phyloP scores from a whole-genome alignment of 2,113 vertebrate species.

The Cephalopterus ornatus region DNA sequence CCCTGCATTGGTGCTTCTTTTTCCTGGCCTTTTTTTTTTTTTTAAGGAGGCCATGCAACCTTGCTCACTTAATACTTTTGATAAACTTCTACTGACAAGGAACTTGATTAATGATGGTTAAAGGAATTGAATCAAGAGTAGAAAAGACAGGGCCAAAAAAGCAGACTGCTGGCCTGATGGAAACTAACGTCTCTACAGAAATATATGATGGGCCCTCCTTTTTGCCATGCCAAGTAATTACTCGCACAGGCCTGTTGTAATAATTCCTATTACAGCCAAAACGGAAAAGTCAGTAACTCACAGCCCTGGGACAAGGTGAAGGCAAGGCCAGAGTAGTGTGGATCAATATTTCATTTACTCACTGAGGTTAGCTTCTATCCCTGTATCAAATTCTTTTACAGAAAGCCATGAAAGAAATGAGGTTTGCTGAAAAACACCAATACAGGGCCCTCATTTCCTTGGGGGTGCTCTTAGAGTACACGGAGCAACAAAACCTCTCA shows the following conservation, averaged over 20 bases:
- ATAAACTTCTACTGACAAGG: conserved; percentile 92
- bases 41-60: conserved; percentile 74
- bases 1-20: conserved; percentile 57
- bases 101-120: conserved; percentile 92
- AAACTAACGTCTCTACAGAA: conserved; percentile 94
- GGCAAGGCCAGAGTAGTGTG: conserved; percentile 94
- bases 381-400: conserved; percentile 95
- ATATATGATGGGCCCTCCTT: conserved; percentile 91
- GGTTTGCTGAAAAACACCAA: conserved; percentile 86
- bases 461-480: conserved; percentile 78
- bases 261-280: conserved; percentile 99
- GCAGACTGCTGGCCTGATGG: conserved; percentile 82
- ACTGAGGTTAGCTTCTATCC: conserved; percentile 88
- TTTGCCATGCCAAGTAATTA: conserved; percentile 96
- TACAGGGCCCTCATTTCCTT: conserved; percentile 88
- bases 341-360: conserved; percentile 99
- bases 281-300: conserved; percentile 99
- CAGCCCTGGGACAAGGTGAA: conserved; percentile 97
- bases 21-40: neutral
- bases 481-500: conserved; percentile 75
- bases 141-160: conserved; percentile 87
- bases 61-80: conserved; percentile 85
- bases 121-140: conserved; percentile 93
- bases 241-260: conserved; percentile 96
- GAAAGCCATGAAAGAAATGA: conserved; percentile 88